phyloP scores from a whole-genome alignment of 2,113 vertebrate genomes.

The Corythornis cristatus region DNA sequence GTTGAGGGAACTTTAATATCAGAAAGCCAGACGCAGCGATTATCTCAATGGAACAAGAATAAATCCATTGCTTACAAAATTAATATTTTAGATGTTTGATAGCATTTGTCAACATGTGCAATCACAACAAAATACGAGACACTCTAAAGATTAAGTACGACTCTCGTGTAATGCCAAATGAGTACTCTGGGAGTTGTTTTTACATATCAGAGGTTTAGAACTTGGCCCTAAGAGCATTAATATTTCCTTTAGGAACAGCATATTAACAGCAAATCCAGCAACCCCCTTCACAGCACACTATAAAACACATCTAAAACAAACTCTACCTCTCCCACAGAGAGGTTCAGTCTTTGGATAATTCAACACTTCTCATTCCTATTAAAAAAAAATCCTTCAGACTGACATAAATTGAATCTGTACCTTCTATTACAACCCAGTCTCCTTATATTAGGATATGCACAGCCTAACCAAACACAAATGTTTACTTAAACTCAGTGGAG shows the following conservation, averaged over 20 bases:
- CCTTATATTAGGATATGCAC: not conserved
- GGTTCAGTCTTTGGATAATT: not conserved
- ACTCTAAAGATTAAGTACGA: not conserved
- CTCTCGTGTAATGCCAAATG: not conserved
- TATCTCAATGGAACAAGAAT: not conserved
- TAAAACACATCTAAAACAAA: not conserved
- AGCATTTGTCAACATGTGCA: not conserved
- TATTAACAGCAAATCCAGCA: not conserved
- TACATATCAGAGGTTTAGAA: not conserved
- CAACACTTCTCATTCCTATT: not conserved
- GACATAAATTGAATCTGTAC: not conserved
- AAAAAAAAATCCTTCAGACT: not conserved
- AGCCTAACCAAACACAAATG: not conserved
- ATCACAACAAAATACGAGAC: not conserved
- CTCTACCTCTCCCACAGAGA: not conserved
- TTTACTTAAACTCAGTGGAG: slow-evolving; percentile 33
- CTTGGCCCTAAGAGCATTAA: not conserved
- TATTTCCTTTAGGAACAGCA: slow-evolving; percentile 4
- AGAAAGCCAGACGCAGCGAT: not conserved
- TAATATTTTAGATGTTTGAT: not conserved
- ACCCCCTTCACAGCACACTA: not conserved
- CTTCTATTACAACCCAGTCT: not conserved
- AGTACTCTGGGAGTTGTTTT: slow-evolving; percentile 3
- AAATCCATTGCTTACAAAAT: not conserved
- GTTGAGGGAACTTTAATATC: not conserved